Base-by-base conservation (phyloP, 1,140 invertebrate species). In the Tetragnatha versicolor region DNA sequence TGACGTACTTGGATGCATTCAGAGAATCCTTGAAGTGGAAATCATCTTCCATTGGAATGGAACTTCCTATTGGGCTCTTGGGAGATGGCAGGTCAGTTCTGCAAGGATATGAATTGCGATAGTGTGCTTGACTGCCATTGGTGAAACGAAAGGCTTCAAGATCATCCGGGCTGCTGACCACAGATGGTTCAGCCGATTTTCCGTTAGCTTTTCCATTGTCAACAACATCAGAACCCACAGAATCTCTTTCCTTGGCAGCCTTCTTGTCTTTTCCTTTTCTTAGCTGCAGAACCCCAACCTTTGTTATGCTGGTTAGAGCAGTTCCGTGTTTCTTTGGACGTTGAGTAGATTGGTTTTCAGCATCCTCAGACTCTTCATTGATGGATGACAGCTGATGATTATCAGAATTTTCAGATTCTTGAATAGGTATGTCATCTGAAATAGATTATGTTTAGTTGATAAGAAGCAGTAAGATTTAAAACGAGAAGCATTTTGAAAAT, bases 341-440 rank as follows among this genome's bases (percentile, higher is more conserved):
- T 0, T 66, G 49, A 14, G 58, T 65, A 7, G 45, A 60, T 55
- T 80, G 81, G 0, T 68, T 77, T 22, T 66, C 80, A 4, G 39
- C 70, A 25, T 85, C 85, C 69, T 86, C 85, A 35, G 81, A 81
- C 76, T 86, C 85, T 81, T 87, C 86, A 20, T 82, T 82, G 47
- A 87, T 86, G 10, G 84, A 83, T 35, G 82, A 82, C 29, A 87
- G 77, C 65, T 81, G 81, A 42, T 80, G 80, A 29, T 58, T 66
- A 17, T 77, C 82, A 53, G 42, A 72, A 14, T 69, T 66, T 20
- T 79, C 68, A 27, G 25, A 82, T 37, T 63, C 61, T 79, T 86
- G 85, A 49, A 86, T 86, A 55, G 85, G 85, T 81, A 86, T 86
- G 66, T 86, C 85, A 82, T 86, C 85, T 86, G 78, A 10, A 81